A percentile compares a stretch with the other conserved stretches of the same genome.
These are phyloP conservation scores for Antrozous pallidus DNA, from an alignment of 2,797 vertebrate genomes.

Conservation along the genomic window DNA sequence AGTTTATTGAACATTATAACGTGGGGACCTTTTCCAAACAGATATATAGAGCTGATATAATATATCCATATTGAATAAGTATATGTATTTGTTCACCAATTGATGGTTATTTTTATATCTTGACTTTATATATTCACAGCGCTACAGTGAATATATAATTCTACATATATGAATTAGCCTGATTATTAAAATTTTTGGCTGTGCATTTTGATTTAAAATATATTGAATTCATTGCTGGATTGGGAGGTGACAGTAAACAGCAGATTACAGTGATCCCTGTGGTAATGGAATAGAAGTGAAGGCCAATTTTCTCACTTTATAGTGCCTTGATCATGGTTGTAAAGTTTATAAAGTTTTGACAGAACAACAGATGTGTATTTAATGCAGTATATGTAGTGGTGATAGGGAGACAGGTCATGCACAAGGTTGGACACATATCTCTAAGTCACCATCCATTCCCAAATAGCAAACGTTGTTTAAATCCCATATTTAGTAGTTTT, in stretches of 20 bases:
- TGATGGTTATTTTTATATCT: neutral
- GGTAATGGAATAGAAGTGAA: neutral
- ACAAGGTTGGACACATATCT: rapidly evolving
- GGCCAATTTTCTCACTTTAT: neutral
- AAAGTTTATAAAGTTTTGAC: neutral
- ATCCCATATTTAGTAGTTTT: neutral
- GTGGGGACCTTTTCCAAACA: neutral
- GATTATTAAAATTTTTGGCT: neutral
- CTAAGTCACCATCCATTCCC: neutral
- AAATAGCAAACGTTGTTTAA: neutral
- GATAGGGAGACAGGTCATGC: rapidly evolving
- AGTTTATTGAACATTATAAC: neutral
- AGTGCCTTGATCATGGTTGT: neutral
- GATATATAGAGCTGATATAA: neutral
- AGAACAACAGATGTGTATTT: neutral
- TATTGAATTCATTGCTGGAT: neutral
- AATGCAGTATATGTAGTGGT: too few species aligned
- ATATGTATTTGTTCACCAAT: neutral
- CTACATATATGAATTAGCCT: neutral
- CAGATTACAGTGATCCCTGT: rapidly evolving
- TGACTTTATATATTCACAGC: neutral
- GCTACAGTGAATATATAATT: neutral
- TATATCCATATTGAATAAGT: neutral
- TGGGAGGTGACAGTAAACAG: neutral
- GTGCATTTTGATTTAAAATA: neutral